phyloP scores from a whole-genome alignment of 2,113 vertebrate genomes.

The Leptobrachium leishanense region DNA sequence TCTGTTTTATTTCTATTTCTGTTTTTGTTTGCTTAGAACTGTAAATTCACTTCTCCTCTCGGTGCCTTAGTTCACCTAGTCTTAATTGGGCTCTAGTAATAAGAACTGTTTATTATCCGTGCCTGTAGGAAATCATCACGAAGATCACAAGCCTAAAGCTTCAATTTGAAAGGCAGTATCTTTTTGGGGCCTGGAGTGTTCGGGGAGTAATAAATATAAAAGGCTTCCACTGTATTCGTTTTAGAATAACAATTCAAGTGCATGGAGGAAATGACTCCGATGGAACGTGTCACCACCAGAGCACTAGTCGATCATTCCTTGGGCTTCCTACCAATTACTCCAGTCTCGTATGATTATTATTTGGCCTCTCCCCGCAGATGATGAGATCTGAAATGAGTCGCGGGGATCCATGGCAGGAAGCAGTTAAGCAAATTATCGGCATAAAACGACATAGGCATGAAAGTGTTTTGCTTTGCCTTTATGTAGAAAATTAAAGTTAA shows the following conservation, averaged over 20 bases:
- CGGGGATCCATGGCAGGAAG: background rate
- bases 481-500: conserved; percentile 48
- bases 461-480: conserved; percentile 45
- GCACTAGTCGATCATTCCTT: background rate
- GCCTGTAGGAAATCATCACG: conserved; percentile 44
- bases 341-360: background rate
- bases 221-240: conserved; percentile 4
- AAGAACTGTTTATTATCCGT: conserved; percentile 44
- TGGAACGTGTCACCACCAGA: conserved; percentile 5
- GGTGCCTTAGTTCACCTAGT: conserved; percentile 36
- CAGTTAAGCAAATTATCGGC: conserved; percentile 43
- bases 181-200: conserved; percentile 29
- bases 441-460: conserved; percentile 45
- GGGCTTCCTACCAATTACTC: background rate
- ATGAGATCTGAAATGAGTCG: conserved; percentile 19
- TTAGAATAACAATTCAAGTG: conserved; percentile 3
- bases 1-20: no score
- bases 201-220: conserved; percentile 31
- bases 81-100: conserved; percentile 38
- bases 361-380: background rate
- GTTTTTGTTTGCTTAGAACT: background rate
- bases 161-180: conserved; percentile 40
- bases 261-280: background rate
- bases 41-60: conserved; percentile 13
- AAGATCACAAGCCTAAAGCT: conserved; percentile 39